These are phyloP conservation scores for Steatornis caripensis DNA, from an alignment of 2,113 vertebrate species.

Conservation along the genomic window DNA sequence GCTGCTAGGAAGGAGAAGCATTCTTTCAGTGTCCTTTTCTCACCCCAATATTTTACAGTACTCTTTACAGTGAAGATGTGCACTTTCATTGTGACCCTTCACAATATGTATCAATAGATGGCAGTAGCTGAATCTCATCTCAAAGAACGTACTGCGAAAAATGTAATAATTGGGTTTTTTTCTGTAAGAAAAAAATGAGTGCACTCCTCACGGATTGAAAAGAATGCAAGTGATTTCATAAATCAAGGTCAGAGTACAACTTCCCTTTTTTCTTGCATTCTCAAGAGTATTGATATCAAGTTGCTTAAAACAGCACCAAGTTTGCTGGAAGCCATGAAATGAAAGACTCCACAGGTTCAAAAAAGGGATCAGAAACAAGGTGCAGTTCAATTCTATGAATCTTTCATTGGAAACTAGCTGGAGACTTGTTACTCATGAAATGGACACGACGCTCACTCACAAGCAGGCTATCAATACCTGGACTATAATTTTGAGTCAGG, in stretches of 20 bases:
- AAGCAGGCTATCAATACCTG: background rate
- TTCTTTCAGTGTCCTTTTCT: background rate
- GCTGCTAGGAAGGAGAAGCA: background rate
- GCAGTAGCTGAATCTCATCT: conserved; percentile 27
- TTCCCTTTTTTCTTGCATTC: background rate
- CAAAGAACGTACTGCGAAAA: background rate
- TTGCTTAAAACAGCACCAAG: background rate
- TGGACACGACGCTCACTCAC: background rate
- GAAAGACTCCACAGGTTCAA: background rate
- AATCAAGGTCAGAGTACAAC: background rate
- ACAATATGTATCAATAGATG: conserved; percentile 29
- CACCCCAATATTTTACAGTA: background rate
- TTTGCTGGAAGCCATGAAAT: background rate
- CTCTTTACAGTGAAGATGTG: background rate
- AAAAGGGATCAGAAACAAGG: background rate
- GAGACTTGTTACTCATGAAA: background rate
- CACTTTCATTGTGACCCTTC: background rate
- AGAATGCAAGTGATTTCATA: background rate
- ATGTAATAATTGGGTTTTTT: background rate
- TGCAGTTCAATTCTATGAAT: background rate
- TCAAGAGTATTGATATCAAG: background rate
- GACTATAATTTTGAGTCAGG: background rate
- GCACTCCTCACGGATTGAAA: background rate
- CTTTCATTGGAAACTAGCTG: background rate
- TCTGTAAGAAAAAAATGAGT: background rate